These are phyloP conservation scores for Euphydryas editha DNA, from an alignment of 2,888 invertebrate genomes.

Conservation along the genomic window DNA sequence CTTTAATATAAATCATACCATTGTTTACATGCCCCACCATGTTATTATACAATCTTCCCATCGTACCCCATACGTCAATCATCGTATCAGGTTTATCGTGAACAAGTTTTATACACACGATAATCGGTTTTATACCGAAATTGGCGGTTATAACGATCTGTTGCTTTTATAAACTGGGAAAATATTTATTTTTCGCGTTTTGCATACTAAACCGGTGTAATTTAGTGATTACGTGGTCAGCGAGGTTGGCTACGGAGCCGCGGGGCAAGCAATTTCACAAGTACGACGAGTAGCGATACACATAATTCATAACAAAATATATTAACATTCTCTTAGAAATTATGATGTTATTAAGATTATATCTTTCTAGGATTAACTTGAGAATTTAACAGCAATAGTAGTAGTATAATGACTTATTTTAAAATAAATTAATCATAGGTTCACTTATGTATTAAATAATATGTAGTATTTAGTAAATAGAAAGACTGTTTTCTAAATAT, in stretches of 20 bases:
- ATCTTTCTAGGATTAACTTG: background rate
- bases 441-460: background rate
- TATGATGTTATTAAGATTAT: background rate
- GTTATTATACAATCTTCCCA: constrained; percentile 42
- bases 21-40: constrained; percentile 44
- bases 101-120: constrained; percentile 39
- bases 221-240: constrained; percentile 71
- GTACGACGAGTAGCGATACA: constrained; percentile 24
- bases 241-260: constrained; percentile 42
- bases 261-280: constrained; percentile 20
- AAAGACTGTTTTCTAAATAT: too few species aligned
- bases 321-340: background rate
- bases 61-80: constrained; percentile 68
- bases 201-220: constrained; percentile 65
- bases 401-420: too few species aligned
- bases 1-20: constrained; percentile 44
- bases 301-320: constrained; percentile 22
- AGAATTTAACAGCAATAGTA: too few species aligned
- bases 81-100: constrained; percentile 67
- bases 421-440: background rate
- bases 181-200: constrained; percentile 73
- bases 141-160: constrained; percentile 56
- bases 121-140: constrained; percentile 52
- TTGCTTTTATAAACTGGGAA: constrained; percentile 56
- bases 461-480: too few species aligned